These are phyloP conservation scores for Anagyrus pseudococci DNA, from an alignment of 2,888 invertebrate genomes.

Conservation along the genomic window DNA sequence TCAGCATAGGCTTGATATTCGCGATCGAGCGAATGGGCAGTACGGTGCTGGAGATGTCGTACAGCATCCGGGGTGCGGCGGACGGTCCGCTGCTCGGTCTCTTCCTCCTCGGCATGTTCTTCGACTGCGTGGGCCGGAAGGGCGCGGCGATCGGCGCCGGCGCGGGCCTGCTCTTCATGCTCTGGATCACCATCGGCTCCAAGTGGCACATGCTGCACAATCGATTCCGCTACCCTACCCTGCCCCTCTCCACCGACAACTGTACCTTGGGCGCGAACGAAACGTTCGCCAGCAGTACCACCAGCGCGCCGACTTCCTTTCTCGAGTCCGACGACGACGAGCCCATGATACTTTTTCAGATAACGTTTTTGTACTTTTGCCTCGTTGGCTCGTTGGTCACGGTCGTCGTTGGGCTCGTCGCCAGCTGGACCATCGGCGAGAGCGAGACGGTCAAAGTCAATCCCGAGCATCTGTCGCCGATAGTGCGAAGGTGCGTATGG, in stretches of 20 bases:
- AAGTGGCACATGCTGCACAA: constrained; percentile 47
- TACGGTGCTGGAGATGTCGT: constrained; percentile 70
- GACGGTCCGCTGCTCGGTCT: constrained; percentile 73
- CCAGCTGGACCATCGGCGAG: constrained; percentile 69
- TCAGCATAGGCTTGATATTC: constrained; percentile 66
- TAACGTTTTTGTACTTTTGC: constrained; percentile 75
- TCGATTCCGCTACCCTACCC: constrained; percentile 37
- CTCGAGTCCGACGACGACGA: constrained; percentile 43
- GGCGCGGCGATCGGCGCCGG: constrained; percentile 66
- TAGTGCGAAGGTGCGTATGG: constrained; percentile 61
- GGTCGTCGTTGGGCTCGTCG: constrained; percentile 67
- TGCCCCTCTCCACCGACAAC: constrained; percentile 45
- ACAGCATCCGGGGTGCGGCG: constrained; percentile 70
- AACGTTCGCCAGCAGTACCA: not conserved
- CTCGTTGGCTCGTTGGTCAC: constrained; percentile 69
- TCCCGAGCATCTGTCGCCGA: constrained; percentile 68
- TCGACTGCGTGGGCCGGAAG: constrained; percentile 66
- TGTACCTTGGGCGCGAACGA: constrained; percentile 30
- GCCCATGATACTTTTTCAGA: constrained; percentile 66
- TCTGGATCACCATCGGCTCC: constrained; percentile 50
- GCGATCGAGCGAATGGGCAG: constrained; percentile 71
- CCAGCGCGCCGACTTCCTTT: not conserved
- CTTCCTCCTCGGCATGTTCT: constrained; percentile 73
- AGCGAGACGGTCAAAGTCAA: constrained; percentile 66
- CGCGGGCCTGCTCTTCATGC: constrained; percentile 46